Base-by-base conservation (phyloP, 1,140 invertebrate genomes). In the Drosophila nigromelanica region DNA sequence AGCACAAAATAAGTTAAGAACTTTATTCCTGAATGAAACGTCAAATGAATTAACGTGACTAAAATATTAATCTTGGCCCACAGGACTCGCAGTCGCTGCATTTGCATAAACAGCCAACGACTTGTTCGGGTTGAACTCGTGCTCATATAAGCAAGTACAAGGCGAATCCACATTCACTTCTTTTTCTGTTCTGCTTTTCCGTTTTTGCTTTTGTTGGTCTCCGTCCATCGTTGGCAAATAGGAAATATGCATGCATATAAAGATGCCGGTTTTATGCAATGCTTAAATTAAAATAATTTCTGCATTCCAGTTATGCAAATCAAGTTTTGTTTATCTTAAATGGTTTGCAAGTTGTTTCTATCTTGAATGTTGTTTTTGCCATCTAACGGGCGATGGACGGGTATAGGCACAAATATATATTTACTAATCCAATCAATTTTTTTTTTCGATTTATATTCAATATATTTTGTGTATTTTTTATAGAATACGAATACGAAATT, bases 31-130 rank as follows among this genome's bases (percentile, higher is more conserved):
- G 79, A 80, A 82, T 73, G 78, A 73, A 82, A 73, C 72, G 83
- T 70, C 59, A 68, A 68, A 87, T 89, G 82, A 87, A 82, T 82
- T 87, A 87, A 89, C 82, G 83, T 89, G 83, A 87, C 83, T 87
- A 62, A 87, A 87, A 89, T 86, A 86, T 87, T 87, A 69, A 86
- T 87, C 63, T 86, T 82, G 71, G 69, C 48, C 60, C 12, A 37
- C 48, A 63, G 47, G 47, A 62, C 69, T 61, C 62, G 42, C 47
- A 64, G 52, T 39, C 59, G 59, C 35, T 51, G 51, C 42, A 82
- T 87, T 86, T 86, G 81, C 81, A 85, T 85, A 85, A 86, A 80
- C 10, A 2, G 11, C n/a, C 48, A 60, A 6, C 33, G 39, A 37
- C 8, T 61, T 45, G 35, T 42, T 39, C 11, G 18, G 18, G 40